Percentiles rank a stretch among this genome's conserved stretches.
Evolutionary conservation across 2,113 vertebrate genomes (phyloP).

Genomic region (Gopherus evgoodei): DNA sequence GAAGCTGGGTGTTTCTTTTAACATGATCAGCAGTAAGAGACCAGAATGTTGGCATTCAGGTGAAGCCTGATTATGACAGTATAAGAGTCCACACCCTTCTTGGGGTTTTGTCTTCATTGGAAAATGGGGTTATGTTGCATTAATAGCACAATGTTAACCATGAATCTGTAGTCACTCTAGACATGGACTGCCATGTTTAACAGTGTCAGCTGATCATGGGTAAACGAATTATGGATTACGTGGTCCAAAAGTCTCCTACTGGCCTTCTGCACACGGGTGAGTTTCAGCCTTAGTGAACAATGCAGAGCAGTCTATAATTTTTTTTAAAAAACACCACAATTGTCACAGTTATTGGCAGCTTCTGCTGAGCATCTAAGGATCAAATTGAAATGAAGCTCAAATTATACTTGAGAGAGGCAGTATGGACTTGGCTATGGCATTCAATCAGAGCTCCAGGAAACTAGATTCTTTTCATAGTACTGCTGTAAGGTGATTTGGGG

Average conservation of each 20-base stretch:
- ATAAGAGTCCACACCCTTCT: not conserved
- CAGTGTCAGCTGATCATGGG: not conserved
- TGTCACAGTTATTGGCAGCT: not conserved
- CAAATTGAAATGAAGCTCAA: not conserved
- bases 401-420: not conserved
- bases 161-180: not conserved
- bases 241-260: not conserved
- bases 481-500: not conserved
- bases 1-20: not conserved
- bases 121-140: not conserved
- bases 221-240: not conserved
- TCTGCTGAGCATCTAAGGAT: not conserved
- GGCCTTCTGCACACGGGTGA: not conserved
- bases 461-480: not conserved
- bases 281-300: not conserved
- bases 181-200: not conserved
- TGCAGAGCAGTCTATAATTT: not conserved
- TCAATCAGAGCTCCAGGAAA: not conserved
- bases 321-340: not conserved
- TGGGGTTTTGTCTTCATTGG: not conserved
- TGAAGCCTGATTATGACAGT: not conserved
- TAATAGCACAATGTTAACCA: not conserved
- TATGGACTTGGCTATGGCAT: not conserved
- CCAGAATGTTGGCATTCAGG: not conserved
- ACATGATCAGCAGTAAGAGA: not conserved